Evolutionary conservation across 1,140 invertebrate species (phyloP).

Genomic region (Heliconius himera): DNA sequence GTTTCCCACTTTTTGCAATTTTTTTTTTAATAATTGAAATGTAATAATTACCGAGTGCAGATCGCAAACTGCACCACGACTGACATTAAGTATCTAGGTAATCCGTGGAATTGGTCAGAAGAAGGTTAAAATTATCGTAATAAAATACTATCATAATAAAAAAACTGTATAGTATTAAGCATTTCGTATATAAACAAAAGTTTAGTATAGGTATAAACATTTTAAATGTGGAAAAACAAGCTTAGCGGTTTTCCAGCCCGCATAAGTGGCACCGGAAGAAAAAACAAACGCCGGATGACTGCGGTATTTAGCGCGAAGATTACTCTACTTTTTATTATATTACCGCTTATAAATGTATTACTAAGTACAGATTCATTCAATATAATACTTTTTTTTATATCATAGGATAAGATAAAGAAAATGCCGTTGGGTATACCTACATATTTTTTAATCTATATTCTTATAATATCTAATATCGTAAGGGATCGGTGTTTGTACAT

Average conservation of each 20-base stretch:
- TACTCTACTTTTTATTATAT: slow-evolving; percentile 11
- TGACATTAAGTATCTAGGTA: too few relatives aligned
- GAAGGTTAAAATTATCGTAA: too few relatives aligned
- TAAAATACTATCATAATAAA: too few relatives aligned
- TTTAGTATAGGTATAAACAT: background rate
- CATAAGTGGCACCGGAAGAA: slow-evolving; percentile 5
- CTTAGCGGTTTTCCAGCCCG: slow-evolving; percentile 3
- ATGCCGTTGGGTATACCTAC: background rate
- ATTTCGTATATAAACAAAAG: too few relatives aligned
- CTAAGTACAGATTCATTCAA: background rate
- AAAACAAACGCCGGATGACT: slow-evolving; percentile 1
- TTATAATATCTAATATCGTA: too few relatives aligned
- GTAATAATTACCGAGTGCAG: too few relatives aligned
- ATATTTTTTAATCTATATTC: background rate
- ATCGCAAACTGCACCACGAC: too few relatives aligned
- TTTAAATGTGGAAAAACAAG: slow-evolving; percentile 3
- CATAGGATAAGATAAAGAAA: background rate
- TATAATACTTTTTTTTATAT: background rate
- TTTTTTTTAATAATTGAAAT: too few relatives aligned
- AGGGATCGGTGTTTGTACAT: too few relatives aligned
- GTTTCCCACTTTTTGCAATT: too few relatives aligned
- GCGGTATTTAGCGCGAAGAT: slow-evolving; percentile 7
- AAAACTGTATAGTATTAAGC: too few relatives aligned
- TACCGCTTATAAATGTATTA: background rate
- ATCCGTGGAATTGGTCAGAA: too few relatives aligned